Evolutionary conservation across 2,113 vertebrate species (phyloP).

Genomic region (Triplophysa siluroides): DNA sequence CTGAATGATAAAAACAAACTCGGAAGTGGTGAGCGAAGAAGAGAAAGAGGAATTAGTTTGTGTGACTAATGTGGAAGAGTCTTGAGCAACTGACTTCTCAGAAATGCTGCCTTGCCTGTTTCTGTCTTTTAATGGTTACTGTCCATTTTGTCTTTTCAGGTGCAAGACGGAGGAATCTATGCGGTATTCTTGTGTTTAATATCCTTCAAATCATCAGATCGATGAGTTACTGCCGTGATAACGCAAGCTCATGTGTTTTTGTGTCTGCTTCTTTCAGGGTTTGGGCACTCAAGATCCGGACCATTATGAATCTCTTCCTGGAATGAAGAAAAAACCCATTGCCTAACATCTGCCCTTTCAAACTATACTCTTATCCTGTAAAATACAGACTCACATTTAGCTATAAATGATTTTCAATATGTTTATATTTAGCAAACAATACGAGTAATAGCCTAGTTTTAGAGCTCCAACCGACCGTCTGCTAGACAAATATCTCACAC

Average conservation of each 20-base stretch:
- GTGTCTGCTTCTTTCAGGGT: conserved; percentile 57
- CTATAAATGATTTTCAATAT: neutral
- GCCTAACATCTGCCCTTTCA: conserved; percentile 32
- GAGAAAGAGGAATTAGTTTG: conserved; percentile 15
- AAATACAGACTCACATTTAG: neutral
- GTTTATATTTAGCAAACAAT: neutral
- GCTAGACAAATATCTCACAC: too few relatives aligned
- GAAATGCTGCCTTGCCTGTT: neutral
- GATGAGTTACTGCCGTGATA: neutral
- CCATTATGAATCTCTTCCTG: conserved; percentile 67
- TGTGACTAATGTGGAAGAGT: neutral
- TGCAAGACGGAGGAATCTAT: conserved; percentile 62
- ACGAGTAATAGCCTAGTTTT: too few relatives aligned
- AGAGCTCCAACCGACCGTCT: too few relatives aligned
- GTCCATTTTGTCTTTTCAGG: conserved; percentile 51
- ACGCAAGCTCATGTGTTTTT: neutral
- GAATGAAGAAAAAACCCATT: conserved; percentile 48
- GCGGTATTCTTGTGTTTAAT: conserved; percentile 54
- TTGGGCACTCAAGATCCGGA: conserved; percentile 53
- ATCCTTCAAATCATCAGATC: neutral
- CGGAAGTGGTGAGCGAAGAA: neutral
- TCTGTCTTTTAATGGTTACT: neutral
- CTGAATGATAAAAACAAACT: neutral
- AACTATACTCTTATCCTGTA: neutral
- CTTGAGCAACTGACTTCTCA: conserved; percentile 13